Conservation (phyloP, 1,140 invertebrate species). For the Drosophila mayri region DNA sequence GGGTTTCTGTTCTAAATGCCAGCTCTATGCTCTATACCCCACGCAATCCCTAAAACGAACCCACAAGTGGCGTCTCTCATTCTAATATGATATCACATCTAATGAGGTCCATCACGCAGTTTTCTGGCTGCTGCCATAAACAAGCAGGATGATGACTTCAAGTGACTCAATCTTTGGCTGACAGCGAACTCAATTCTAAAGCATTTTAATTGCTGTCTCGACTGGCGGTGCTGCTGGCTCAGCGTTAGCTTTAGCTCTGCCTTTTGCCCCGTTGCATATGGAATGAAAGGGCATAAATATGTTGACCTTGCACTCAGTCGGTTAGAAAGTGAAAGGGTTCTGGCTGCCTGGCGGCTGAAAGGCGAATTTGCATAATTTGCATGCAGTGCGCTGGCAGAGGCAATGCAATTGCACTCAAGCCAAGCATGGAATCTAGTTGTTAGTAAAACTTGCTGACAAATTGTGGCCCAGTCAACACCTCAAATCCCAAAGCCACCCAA, state of each 20-base stretch:
- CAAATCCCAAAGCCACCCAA: slow-evolving; percentile 29
- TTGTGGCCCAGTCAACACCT: slow-evolving; percentile 63
- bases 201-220: slow-evolving; percentile 65
- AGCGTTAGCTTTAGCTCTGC: slow-evolving; percentile 9
- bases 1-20: neutral
- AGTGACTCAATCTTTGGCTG: slow-evolving; percentile 61
- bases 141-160: slow-evolving; percentile 29
- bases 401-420: slow-evolving; percentile 45
- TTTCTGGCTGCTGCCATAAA: slow-evolving; percentile 44
- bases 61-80: slow-evolving; percentile 25
- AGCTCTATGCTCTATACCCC: neutral
- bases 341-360: slow-evolving; percentile 12
- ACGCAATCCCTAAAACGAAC: neutral
- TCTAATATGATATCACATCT: slow-evolving; percentile 11
- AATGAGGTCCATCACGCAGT: slow-evolving; percentile 40
- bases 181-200: slow-evolving; percentile 48
- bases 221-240: slow-evolving; percentile 3
- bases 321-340: slow-evolving; percentile 66
- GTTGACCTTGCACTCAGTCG: slow-evolving; percentile 75
- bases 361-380: slow-evolving; percentile 76
- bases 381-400: slow-evolving; percentile 34
- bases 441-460: slow-evolving; percentile 72
- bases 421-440: slow-evolving; percentile 63
- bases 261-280: slow-evolving; percentile 11
- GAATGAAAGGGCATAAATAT: slow-evolving; percentile 53